These are phyloP conservation scores for Orycteropus afer DNA, from an alignment of 2,113 vertebrate species.

Conservation along the genomic window DNA sequence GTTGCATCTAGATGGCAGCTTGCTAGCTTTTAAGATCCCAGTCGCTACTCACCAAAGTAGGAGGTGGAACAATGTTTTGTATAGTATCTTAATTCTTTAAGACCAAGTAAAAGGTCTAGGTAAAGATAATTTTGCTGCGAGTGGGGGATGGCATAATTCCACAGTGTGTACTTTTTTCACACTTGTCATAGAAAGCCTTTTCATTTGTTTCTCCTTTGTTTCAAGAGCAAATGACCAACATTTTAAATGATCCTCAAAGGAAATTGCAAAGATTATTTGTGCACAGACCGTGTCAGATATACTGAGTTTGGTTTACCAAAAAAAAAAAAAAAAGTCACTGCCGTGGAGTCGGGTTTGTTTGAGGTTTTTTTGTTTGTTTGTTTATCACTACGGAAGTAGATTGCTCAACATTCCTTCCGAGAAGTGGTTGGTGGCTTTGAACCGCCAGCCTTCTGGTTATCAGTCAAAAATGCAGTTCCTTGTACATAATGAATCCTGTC, in stretches of 20 bases:
- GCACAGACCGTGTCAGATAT: background rate
- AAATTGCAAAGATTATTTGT: constrained; percentile 13
- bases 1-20: no score
- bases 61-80: no score
- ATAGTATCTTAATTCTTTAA: constrained; percentile 24
- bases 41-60: no score
- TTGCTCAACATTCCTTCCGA: no score
- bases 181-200: background rate
- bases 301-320: background rate
- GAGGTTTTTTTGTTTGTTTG: no score
- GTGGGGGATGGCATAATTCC: background rate
- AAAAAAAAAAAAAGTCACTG: no score
- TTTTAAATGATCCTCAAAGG: background rate
- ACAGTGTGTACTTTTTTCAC: constrained; percentile 1
- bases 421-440: no score
- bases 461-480: no score
- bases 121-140: background rate
- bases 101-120: background rate
- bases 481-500: background rate
- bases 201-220: background rate
- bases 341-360: no score
- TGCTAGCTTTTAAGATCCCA: no score
- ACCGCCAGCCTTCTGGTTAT: no score
- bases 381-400: no score
- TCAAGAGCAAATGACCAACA: constrained; percentile 1